Conservation (phyloP, 1,140 invertebrate species). For the Diploscapter pachys region DNA sequence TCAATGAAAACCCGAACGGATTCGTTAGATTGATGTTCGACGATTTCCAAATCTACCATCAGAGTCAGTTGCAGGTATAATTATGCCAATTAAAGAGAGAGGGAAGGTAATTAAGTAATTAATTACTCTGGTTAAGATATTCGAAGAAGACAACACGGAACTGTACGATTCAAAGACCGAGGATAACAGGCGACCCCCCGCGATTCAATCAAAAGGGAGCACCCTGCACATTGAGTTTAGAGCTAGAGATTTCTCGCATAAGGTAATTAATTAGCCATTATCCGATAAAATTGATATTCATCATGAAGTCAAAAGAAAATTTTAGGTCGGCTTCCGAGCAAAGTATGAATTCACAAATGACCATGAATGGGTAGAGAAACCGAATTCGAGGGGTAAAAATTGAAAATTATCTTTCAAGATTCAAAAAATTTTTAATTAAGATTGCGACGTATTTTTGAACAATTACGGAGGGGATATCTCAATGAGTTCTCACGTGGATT, state of each 20-base stretch:
- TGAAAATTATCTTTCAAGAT: too few relatives aligned
- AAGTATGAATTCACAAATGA: constrained; percentile 43
- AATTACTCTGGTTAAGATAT: constrained; percentile 27
- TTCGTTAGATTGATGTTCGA: constrained; percentile 44
- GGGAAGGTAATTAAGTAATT: too few relatives aligned
- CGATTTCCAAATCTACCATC: constrained; percentile 45
- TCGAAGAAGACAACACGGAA: constrained; percentile 38
- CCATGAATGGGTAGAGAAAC: constrained; percentile 37
- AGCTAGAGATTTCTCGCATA: constrained; percentile 44
- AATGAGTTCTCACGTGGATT: constrained; percentile 22
- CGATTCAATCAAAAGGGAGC: constrained; percentile 32
- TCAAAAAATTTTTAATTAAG: too few relatives aligned
- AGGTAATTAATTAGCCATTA: background rate
- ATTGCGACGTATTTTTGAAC: constrained; percentile 48
- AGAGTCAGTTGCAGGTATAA: constrained; percentile 44
- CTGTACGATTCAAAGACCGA: constrained; percentile 40
- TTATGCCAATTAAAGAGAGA: background rate
- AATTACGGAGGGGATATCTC: constrained; percentile 40
- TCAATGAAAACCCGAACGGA: constrained; percentile 38
- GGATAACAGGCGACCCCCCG: constrained; percentile 44
- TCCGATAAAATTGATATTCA: background rate
- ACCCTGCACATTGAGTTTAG: constrained; percentile 35
- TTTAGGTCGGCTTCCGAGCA: constrained; percentile 41
- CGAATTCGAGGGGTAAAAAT: constrained; percentile 37
- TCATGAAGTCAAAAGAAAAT: background rate